Conservation (phyloP, 2,113 vertebrate species). For the Tenebrosternarchus preto region DNA sequence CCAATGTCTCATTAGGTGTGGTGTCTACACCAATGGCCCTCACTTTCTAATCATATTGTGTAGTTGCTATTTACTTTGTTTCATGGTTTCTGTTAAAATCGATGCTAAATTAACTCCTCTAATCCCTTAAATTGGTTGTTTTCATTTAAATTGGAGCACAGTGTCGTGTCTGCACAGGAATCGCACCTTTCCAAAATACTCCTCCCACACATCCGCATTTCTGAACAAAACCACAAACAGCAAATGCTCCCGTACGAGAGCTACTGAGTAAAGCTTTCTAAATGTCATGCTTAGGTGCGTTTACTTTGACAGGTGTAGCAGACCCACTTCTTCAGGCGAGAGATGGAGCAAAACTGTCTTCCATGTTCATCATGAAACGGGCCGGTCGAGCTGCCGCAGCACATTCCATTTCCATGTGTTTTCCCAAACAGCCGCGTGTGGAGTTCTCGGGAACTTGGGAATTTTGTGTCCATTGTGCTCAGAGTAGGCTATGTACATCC, state of each 20-base stretch:
- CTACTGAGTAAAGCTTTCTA: constrained; percentile 33
- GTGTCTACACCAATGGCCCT: constrained; percentile 65
- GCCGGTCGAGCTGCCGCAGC: too few relatives aligned
- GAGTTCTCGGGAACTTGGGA: background rate
- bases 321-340: constrained; percentile 3
- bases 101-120: constrained; percentile 69
- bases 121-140: too few relatives aligned
- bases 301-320: constrained; percentile 29
- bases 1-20: constrained; percentile 14
- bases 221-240: constrained; percentile 38
- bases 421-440: constrained; percentile 23
- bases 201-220: constrained; percentile 65
- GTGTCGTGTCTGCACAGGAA: constrained; percentile 61
- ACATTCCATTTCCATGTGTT: too few relatives aligned
- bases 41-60: constrained; percentile 41
- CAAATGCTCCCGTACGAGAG: constrained; percentile 31
- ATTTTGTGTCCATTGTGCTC: too few relatives aligned
- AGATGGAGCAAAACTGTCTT: constrained; percentile 41
- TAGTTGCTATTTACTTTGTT: constrained; percentile 72
- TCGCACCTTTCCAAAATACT: constrained; percentile 7
- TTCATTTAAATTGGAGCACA: constrained; percentile 71
- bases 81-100: constrained; percentile 67
- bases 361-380: constrained; percentile 44
- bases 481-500: too few relatives aligned
- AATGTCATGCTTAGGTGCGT: constrained; percentile 33